Base-by-base conservation (phyloP, 2,888 invertebrate species). In the Antheraea assamensis region DNA sequence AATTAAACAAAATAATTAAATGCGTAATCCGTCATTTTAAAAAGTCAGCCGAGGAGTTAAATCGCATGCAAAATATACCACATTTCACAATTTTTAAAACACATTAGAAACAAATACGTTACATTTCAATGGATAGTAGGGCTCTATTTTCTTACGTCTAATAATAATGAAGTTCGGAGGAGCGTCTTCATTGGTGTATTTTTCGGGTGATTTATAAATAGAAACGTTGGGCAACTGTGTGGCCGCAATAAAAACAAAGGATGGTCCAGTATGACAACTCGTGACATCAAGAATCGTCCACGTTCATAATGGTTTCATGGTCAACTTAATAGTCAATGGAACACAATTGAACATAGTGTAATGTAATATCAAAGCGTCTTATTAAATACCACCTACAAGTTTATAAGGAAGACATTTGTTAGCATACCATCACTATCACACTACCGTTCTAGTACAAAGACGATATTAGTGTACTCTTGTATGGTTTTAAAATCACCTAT, bases 231-330 rank as follows among this genome's bases (percentile, higher is more conserved):
- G 76, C 74, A 80, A 77, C 79, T 76, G 76, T 55, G 49, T 30
- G 72, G 35, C 72, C 55, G 35, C 79, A 80, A 83, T 80, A 80
- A 77, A 79, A 77, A 79, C 73, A 77, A 74, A 74, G 73, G 64
- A 24, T 68, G 52, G 52, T 72, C 8, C 30, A 4, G 27, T 5
- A 17, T 17, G 8, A 64, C 30, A 64, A 64, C 17, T 17, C 17
- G 61, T 30, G 61, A 30, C 27, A 58, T 58, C 24, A 64, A 64
- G 30, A 64, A 64, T 64, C 61, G 27, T 30, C 24, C 61, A 61
- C 27, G 61, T 30, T 64, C 27, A 64, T 5, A 30, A 30, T 4
- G 30, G 15, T 64, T 17, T 64, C 61, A 64, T 64, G 61, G 30
- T 30, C 61, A 64, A 27, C 30, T 64, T 64, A 64, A 64, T 64